Conservation (phyloP, 2,113 vertebrate genomes). For the Talpa occidentalis region DNA sequence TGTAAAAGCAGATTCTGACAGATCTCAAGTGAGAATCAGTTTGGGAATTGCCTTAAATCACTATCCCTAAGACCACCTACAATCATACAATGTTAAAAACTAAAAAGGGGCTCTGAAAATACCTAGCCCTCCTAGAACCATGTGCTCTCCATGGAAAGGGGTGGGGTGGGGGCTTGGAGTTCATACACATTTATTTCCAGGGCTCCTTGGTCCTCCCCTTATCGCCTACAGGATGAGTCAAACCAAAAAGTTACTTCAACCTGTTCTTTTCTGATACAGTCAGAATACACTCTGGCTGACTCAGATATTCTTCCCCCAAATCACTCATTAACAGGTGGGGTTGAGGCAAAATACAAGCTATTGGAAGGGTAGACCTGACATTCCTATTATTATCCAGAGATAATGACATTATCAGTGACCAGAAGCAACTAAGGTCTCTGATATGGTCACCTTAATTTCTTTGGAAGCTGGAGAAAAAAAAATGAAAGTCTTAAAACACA, state of each 20-base stretch:
- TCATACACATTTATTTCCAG: background rate
- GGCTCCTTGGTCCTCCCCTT: background rate
- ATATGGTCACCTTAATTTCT: background rate
- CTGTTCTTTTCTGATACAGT: conserved; percentile 26
- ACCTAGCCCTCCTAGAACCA: background rate
- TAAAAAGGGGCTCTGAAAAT: background rate
- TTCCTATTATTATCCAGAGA: background rate
- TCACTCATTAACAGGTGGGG: background rate
- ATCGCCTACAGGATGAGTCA: background rate
- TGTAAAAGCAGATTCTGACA: background rate
- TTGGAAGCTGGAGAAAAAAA: background rate
- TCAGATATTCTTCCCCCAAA: background rate
- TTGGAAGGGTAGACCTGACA: background rate
- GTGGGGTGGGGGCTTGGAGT: background rate
- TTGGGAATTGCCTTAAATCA: background rate
- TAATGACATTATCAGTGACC: background rate
- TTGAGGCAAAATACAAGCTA: conserved; percentile 1
- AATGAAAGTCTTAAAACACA: background rate
- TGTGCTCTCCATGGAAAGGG: background rate
- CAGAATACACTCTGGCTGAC: background rate
- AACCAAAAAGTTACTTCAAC: background rate
- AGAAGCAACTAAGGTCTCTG: conserved; percentile 15
- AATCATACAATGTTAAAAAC: background rate
- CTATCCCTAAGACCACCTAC: background rate
- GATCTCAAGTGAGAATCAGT: background rate